Evolutionary conservation across 2,888 invertebrate species (phyloP).

Genomic region (Pseudoips prasinana): DNA sequence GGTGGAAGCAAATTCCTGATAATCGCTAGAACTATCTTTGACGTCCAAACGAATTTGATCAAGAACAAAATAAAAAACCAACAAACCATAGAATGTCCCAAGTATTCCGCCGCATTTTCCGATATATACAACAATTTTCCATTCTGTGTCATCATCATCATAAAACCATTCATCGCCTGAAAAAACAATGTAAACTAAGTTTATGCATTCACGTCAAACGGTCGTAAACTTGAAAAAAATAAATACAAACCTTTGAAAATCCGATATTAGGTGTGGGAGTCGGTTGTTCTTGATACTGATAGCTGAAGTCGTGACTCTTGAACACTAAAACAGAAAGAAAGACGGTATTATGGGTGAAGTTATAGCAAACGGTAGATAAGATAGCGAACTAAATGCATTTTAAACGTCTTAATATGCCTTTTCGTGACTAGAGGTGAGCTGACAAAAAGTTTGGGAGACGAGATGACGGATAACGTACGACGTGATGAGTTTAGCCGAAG

Average conservation of each 20-base stretch:
- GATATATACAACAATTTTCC: conserved; percentile 99
- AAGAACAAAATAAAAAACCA: no score
- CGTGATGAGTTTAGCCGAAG: conserved; percentile 69
- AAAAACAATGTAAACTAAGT: conserved; percentile 67
- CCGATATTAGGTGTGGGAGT: conserved; percentile 92
- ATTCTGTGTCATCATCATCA: conserved; percentile 99
- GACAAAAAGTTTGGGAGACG: conserved; percentile 74
- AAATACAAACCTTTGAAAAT: conserved; percentile 90
- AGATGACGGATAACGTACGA: conserved; percentile 60
- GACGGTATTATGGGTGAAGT: conserved; percentile 76
- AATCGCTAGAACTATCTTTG: no score
- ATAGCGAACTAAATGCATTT: conserved; percentile 78
- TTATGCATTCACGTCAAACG: conserved; percentile 43
- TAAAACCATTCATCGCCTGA: conserved; percentile 98
- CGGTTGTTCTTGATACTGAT: conserved; percentile 85
- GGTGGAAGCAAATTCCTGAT: no score
- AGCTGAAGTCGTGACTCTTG: conserved; percentile 88
- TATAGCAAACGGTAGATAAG: conserved; percentile 73
- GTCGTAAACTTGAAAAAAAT: conserved; percentile 56
- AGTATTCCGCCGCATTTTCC: conserved; percentile 98
- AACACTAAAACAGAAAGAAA: conserved; percentile 90
- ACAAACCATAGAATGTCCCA: conserved; percentile 98
- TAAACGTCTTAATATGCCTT: conserved; percentile 78
- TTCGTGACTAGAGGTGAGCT: conserved; percentile 77
- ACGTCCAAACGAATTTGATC: no score